Evolutionary conservation across 1,140 invertebrate species (phyloP).

Genomic region (Diorhabda sublineata): DNA sequence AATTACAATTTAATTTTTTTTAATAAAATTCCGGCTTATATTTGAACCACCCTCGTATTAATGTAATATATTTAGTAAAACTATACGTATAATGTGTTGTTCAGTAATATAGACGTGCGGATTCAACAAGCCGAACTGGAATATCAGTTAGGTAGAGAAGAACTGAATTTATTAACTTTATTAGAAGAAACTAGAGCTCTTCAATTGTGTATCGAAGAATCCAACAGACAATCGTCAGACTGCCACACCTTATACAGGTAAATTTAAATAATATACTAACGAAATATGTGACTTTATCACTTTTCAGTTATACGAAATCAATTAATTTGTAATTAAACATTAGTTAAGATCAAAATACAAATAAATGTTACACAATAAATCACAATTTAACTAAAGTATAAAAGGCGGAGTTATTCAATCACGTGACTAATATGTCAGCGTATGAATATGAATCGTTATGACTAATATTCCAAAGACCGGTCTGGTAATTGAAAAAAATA

Average conservation of each 20-base stretch:
- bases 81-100: slow-evolving; percentile 29
- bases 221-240: slow-evolving; percentile 49
- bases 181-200: slow-evolving; percentile 78
- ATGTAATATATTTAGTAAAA: background rate
- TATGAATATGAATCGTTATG: too few species aligned
- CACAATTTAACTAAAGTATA: too few species aligned
- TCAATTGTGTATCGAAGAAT: slow-evolving; percentile 71
- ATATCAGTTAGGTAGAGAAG: slow-evolving; percentile 81
- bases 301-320: too few species aligned
- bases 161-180: slow-evolving; percentile 77
- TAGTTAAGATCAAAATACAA: too few species aligned
- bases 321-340: too few species aligned
- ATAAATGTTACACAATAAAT: too few species aligned
- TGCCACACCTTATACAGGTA: slow-evolving; percentile 63
- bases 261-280: background rate
- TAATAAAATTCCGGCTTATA: background rate
- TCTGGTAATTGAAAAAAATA: too few species aligned
- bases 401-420: too few species aligned
- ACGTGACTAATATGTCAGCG: too few species aligned
- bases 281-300: too few species aligned
- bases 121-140: slow-evolving; percentile 87
- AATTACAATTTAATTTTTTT: background rate
- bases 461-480: too few species aligned
- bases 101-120: slow-evolving; percentile 82
- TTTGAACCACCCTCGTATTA: background rate